Evolutionary conservation across 2,888 invertebrate genomes (phyloP).

Genomic region (Hypercompe scribonia): DNA sequence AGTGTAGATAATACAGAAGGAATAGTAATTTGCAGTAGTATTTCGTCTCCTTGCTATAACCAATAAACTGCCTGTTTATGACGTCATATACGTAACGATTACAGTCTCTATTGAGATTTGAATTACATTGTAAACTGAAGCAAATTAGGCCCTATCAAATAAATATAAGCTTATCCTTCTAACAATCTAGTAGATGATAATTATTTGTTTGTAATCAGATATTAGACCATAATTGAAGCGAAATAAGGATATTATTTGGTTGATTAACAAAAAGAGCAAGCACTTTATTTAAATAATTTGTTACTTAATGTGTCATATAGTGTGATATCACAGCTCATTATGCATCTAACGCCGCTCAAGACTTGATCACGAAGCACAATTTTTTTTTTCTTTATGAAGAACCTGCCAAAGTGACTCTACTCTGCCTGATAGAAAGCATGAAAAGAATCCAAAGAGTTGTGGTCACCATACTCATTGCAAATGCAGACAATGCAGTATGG

Average conservation of each 20-base stretch:
- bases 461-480: too few relatives aligned
- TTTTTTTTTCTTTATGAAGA: too few relatives aligned
- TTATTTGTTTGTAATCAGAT: background rate
- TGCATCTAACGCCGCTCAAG: too few relatives aligned
- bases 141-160: background rate
- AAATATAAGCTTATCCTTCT: background rate
- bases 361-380: too few relatives aligned
- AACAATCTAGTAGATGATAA: background rate
- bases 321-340: too few relatives aligned
- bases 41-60: background rate
- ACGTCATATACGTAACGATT: background rate
- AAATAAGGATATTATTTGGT: background rate
- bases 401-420: too few relatives aligned
- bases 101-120: background rate
- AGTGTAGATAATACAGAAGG: background rate
- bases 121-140: background rate
- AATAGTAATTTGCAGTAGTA: background rate
- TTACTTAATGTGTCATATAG: too few relatives aligned
- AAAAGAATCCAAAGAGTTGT: too few relatives aligned
- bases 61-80: background rate
- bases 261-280: background rate
- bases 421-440: too few relatives aligned
- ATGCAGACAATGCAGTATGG: too few relatives aligned
- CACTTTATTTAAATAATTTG: background rate
- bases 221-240: background rate